phyloP scores from a whole-genome alignment of 1,140 invertebrate species.

The Phenacoccus solenopsis region DNA sequence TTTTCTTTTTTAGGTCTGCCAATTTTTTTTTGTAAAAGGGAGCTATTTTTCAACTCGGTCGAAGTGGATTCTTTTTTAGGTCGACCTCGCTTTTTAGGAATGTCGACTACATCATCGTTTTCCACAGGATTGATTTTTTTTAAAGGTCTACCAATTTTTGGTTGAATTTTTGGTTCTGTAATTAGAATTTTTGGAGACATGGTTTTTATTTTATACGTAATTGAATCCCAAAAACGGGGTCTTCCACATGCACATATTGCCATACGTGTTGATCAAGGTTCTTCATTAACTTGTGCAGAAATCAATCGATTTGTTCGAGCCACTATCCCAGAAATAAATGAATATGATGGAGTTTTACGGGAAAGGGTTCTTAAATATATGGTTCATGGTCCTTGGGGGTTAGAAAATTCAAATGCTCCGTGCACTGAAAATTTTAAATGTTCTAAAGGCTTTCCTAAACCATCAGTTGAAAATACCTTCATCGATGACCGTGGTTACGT shows the following conservation, averaged over 20 bases:
- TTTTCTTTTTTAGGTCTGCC: too few relatives aligned
- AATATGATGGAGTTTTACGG: background rate
- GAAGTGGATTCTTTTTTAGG: too few relatives aligned
- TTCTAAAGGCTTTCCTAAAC: slow-evolving; percentile 29
- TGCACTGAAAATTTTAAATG: slow-evolving; percentile 17
- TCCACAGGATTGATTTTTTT: too few relatives aligned
- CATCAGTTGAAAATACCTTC: slow-evolving; percentile 28
- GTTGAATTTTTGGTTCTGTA: too few relatives aligned
- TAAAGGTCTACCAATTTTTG: too few relatives aligned
- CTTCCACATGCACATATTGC: slow-evolving; percentile 16
- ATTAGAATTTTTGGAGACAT: slow-evolving; percentile 12
- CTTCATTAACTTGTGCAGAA: slow-evolving; percentile 20
- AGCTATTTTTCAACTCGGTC: too few relatives aligned
- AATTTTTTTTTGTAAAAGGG: too few relatives aligned
- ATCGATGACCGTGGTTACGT: slow-evolving; percentile 34
- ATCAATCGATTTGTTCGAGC: slow-evolving; percentile 12
- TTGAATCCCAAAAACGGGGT: slow-evolving; percentile 36
- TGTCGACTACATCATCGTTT: too few relatives aligned
- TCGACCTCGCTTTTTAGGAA: too few relatives aligned
- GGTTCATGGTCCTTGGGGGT: slow-evolving; percentile 33
- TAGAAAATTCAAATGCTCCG: slow-evolving; percentile 8
- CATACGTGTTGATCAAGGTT: slow-evolving; percentile 18
- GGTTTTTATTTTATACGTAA: slow-evolving; percentile 29
- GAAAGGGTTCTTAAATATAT: slow-evolving; percentile 31
- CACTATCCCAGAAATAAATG: background rate